Percentiles rank a stretch among this genome's conserved stretches.
phyloP scores from a whole-genome alignment of 2,888 invertebrate genomes.

The Eucera pruinosa region DNA sequence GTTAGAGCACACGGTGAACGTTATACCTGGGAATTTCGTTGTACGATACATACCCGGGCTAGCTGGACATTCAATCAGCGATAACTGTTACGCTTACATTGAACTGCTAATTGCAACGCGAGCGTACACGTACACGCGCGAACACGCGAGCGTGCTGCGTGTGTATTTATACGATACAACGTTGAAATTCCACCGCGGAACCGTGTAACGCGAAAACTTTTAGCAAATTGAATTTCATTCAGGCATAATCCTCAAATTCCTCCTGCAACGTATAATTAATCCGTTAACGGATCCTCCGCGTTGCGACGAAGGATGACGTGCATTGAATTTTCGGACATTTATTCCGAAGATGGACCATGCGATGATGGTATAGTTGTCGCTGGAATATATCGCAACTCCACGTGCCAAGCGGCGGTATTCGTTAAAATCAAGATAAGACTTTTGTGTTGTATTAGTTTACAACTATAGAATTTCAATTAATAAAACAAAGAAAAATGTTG shows the following conservation, averaged over 20 bases:
- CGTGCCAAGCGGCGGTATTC: too few species aligned
- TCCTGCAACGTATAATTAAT: not conserved
- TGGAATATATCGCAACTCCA: too few species aligned
- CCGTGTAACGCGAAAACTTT: conserved; percentile 3
- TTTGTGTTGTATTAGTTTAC: too few species aligned
- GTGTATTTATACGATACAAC: not conserved
- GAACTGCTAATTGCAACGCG: conserved; percentile 30
- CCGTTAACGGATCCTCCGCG: too few species aligned
- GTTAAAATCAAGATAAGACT: too few species aligned
- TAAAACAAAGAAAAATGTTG: too few species aligned
- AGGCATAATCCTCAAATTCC: conserved; percentile 3
- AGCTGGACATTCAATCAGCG: conserved; percentile 29
- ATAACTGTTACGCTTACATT: conserved; percentile 20
- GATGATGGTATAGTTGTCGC: too few species aligned
- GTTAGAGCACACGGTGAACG: conserved; percentile 27
- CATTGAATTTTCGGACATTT: too few species aligned
- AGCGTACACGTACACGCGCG: too few species aligned
- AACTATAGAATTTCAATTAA: too few species aligned
- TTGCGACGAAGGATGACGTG: too few species aligned
- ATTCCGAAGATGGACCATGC: too few species aligned
- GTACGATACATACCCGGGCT: conserved; percentile 23
- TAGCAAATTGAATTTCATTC: not conserved
- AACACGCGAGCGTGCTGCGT: not conserved
- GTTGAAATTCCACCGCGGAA: not conserved
- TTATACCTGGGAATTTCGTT: conserved; percentile 35